Base-by-base conservation (phyloP, 2,113 vertebrate species). In the Xyrauchen texanus region DNA sequence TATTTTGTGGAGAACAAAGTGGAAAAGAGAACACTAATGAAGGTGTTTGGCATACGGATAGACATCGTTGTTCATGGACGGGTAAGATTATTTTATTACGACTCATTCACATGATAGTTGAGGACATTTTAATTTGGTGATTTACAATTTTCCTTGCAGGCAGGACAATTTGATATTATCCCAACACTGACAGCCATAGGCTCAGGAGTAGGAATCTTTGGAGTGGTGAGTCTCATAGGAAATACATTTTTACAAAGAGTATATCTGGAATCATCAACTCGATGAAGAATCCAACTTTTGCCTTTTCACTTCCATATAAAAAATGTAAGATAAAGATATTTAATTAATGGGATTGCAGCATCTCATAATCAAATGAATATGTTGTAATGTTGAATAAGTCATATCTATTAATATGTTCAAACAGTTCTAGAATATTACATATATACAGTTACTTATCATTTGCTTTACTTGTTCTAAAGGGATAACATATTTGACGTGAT, bases 201-300 rank as follows among this genome's bases (percentile, higher is more conserved):
- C 77, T 99, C 98, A 16, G 97, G 98, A 77, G 97, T 99, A 79
- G 97, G 98, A 79, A 98, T 99, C 85, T 99, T 99, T 16, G 97
- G 98, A 76, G 96, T 99, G 94, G 98, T 98, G 90, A 92, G 95
- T 93, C 84, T 53, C 0, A 66, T 46, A 61, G 49, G 71, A 10
- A 65, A 69, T 45, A 44, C 2, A 42, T 8, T 16, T 52, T 13
- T 60, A 15, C 68, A n/a, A 58, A 67, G 34, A 3, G 61, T 34
- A 34, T 34, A 34, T 34, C 21, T 34, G 21, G 21, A 34, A 34
- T 34, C 21, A 34, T 34, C 21, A 34, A 34, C 21, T 34, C 21
- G 21, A 34, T 34, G 21, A 34, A 34, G 21, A 34, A 34, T 34
- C 21, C 21, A 34, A 34, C 21, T 34, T 34, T 34, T 34, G 21